Evolutionary conservation across 2,113 vertebrate species (phyloP), one percentile per base, ranked within the genome.

Genomic region (Pseudopipra pipra): DNA sequence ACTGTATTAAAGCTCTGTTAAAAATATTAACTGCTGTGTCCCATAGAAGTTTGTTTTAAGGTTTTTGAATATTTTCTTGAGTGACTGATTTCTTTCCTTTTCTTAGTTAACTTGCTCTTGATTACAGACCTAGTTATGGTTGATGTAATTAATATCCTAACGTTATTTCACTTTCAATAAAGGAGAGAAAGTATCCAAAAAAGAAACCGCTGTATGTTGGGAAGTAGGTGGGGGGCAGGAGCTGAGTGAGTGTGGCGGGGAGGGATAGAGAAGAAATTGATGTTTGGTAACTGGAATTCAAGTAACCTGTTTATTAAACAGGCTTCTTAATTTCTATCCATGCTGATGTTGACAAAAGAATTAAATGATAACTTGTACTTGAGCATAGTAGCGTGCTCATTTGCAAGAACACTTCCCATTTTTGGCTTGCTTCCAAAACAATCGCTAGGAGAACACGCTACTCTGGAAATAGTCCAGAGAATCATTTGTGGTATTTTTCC

Each of bases 361-460:
- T 98, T 98, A 98, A 98, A 98, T 97, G 97, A 97, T 98, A 98
- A 97, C 97, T 98, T 97, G 93, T 95, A 88, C 96, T 98, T 83
- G 95, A 98, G 93, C 95, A 87, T 95, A 96, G 95, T 90, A 94
- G 77, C 14, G 3, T 96, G 96, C 96, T 98, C 96, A 93, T 98
- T 97, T 96, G 97, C 93, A 97, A 97, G 96, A 97, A 91, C 93
- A 85, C 94, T 98, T 97, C 87, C 92, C 82, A 63, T 75, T 80
- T 85, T 95, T 98, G 98, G 98, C 98, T 63, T 39, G 7, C 59
- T 89, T 98, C 98, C 98, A 98, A 96, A 73, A 88, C 97, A 98
- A 97, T 98, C 87, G 54, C 95, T 97, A 74, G 91, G 97, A 96
- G 96, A 98, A 97, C 96, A 93, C 85, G 49, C 95, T 77, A 80